Evolutionary conservation across 2,888 invertebrate species (phyloP).

Genomic region (Merodon equestris): DNA sequence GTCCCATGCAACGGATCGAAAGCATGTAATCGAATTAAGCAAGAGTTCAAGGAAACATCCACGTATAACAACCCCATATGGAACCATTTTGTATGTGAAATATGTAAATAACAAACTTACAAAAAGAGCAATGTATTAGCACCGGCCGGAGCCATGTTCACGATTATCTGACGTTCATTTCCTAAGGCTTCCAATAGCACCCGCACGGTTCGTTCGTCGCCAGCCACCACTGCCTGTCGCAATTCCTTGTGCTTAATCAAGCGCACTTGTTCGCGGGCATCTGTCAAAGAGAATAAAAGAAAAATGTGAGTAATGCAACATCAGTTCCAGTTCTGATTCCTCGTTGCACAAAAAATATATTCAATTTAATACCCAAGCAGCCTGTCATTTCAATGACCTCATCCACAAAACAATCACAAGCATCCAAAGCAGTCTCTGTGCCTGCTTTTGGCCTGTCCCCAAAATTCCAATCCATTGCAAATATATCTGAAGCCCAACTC

Average conservation of each 20-base stretch:
- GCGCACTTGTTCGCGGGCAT: slow-evolving; percentile 84
- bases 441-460: slow-evolving; percentile 77
- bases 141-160: slow-evolving; percentile 93
- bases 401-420: slow-evolving; percentile 85
- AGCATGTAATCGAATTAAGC: no score
- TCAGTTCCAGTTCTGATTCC: slow-evolving; percentile 16
- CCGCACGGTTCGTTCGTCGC: slow-evolving; percentile 84
- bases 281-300: slow-evolving; percentile 70
- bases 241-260: slow-evolving; percentile 87
- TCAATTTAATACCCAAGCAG: slow-evolving; percentile 77
- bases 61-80: no score
- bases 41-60: no score
- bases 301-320: slow-evolving; percentile 10
- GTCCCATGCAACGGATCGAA: no score
- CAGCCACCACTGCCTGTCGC: slow-evolving; percentile 87
- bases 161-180: slow-evolving; percentile 84
- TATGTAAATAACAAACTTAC: slow-evolving; percentile 80
- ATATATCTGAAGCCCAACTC: slow-evolving; percentile 3
- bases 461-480: slow-evolving; percentile 78
- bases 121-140: slow-evolving; percentile 92
- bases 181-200: slow-evolving; percentile 84
- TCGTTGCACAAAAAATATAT: slow-evolving; percentile 4
- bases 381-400: slow-evolving; percentile 82
- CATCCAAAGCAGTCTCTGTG: slow-evolving; percentile 84
- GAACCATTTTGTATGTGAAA: background rate